Percentiles rank a stretch among this genome's conserved stretches.
These are phyloP conservation scores for Deilephila elpenor DNA, from an alignment of 2,888 invertebrate species.

Conservation along the genomic window DNA sequence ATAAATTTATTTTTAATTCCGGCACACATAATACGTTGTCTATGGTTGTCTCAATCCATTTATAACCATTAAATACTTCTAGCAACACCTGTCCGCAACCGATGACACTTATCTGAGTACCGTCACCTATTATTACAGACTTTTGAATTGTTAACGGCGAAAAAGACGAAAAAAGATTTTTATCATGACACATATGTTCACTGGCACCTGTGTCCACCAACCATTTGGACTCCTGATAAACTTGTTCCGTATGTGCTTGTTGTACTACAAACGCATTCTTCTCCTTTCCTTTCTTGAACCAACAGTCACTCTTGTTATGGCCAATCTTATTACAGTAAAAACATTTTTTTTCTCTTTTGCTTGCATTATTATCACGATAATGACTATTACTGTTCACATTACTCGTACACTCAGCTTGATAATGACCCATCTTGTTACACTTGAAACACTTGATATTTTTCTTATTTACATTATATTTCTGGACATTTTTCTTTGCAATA, in stretches of 20 bases:
- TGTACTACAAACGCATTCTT: slow-evolving; percentile 42
- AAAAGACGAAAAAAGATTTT: slow-evolving; percentile 35
- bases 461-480: background rate
- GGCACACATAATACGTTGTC: slow-evolving; percentile 43
- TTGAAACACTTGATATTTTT: background rate
- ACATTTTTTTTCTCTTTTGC: slow-evolving; percentile 31
- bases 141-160: slow-evolving; percentile 24
- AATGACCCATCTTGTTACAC: slow-evolving; percentile 4
- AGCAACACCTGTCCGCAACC: slow-evolving; percentile 41
- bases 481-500: background rate
- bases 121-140: slow-evolving; percentile 41
- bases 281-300: slow-evolving; percentile 29
- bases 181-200: slow-evolving; percentile 37
- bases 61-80: slow-evolving; percentile 37
- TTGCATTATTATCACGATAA: background rate
- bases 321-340: slow-evolving; percentile 37
- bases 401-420: background rate
- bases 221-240: slow-evolving; percentile 38
- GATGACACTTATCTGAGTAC: slow-evolving; percentile 31
- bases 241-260: background rate
- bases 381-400: background rate
- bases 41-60: slow-evolving; percentile 43
- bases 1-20: slow-evolving; percentile 34
- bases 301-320: slow-evolving; percentile 37
- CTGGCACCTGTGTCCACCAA: slow-evolving; percentile 42